Evolutionary conservation across 1,140 invertebrate species (phyloP), one percentile per base, ranked within the genome.

Genomic region (Drosophila ogumai): DNA sequence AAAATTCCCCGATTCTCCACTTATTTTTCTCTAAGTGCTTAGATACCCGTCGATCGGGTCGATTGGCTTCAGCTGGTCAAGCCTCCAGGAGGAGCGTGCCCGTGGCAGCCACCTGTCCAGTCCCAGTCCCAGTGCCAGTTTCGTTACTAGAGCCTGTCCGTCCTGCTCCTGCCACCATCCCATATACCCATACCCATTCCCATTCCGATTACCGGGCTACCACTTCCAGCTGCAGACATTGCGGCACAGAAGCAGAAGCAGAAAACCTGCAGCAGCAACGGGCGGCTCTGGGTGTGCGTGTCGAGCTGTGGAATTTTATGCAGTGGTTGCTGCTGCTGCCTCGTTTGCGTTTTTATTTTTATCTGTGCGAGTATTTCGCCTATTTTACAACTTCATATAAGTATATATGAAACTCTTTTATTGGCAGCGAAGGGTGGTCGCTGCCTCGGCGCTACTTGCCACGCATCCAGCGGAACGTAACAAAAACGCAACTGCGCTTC

Each of bases 401-500:
- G 34, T 87, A 82, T 87, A 87, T 77, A 65, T 65, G 82, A 87
- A 82, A 71, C 82, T 59, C 52, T 68, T 64, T 75, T 82, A 87
- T 87, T 88, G 75, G 63, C 75, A 71, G 66, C 64, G 84, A 88
- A 68, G 79, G 80, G 79, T 87, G 82, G 79, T 76, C 63, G 64
- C 50, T 34, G 31, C 50, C 31, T 52, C 50, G 34, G 31, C 31
- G 44, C 25, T 47, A n/a, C 54, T 47, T 68, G 73, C 61, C 66
- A 85, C 77, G 85, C 85, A 88, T 47, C 57, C 84, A 88, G 71
- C 85, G 57, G 77, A 88, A 85, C 85, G 85, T 88, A 90, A 88
- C 85, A 78, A 88, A 86, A 88, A 88, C 84, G 84, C 84, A 88
- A 90, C 85, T 90, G 85, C 85, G 81, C 84, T 90, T 88, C 84